phyloP scores from a whole-genome alignment of 1,140 invertebrate genomes.

The Patella vulgata region DNA sequence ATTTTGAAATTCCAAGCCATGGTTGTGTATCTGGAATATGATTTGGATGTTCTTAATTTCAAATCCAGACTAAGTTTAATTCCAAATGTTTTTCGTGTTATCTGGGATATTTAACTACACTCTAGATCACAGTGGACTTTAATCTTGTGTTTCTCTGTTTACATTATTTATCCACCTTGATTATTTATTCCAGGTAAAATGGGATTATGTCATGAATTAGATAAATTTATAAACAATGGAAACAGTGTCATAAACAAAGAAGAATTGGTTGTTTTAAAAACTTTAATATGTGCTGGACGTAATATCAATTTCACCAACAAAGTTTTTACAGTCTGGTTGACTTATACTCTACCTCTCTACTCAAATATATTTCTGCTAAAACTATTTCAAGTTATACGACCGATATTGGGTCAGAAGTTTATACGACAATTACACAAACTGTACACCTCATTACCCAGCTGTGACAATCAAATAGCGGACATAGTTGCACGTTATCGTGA shows the following conservation, averaged over 20 bases:
- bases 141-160: background rate
- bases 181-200: constrained; percentile 24
- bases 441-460: background rate
- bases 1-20: too few species aligned
- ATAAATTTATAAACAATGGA: constrained; percentile 13
- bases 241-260: too few species aligned
- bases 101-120: background rate
- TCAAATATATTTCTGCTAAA: background rate
- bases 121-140: background rate
- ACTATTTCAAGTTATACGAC: constrained; percentile 1
- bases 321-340: constrained; percentile 16
- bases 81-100: too few species aligned
- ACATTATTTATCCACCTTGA: too few species aligned
- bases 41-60: too few species aligned
- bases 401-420: background rate
- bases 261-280: constrained; percentile 14
- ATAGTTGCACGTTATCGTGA: too few species aligned
- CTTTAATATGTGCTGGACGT: constrained; percentile 23
- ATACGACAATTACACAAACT: background rate
- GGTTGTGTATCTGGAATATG: too few species aligned
- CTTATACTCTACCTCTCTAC: background rate
- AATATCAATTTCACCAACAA: constrained; percentile 12
- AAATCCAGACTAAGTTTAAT: too few species aligned
- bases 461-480: background rate
- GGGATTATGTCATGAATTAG: constrained; percentile 28